phyloP scores from a whole-genome alignment of 2,797 vertebrate genomes.

The Borostomias antarcticus region DNA sequence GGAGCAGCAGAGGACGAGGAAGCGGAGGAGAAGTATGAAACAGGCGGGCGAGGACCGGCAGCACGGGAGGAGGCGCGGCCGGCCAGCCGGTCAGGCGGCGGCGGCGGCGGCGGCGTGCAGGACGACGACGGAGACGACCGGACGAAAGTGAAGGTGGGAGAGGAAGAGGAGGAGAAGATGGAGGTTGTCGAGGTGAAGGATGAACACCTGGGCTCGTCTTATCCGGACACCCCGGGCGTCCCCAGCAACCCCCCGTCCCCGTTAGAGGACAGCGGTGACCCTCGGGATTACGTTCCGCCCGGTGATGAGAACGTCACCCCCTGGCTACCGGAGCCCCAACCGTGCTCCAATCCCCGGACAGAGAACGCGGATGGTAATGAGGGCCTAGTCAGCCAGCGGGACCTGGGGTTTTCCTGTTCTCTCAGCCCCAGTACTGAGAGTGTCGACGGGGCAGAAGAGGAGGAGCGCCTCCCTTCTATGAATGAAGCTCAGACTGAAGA shows the following conservation, averaged over 20 bases:
- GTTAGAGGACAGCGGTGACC: constrained; percentile 75
- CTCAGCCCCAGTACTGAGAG: constrained; percentile 61
- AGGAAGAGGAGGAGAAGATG: constrained; percentile 61
- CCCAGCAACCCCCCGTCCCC: constrained; percentile 84
- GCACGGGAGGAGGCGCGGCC: constrained; percentile 89
- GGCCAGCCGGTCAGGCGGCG: constrained; percentile 91
- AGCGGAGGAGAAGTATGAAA: constrained; percentile 63
- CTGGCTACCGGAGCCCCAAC: constrained; percentile 84
- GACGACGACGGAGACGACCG: constrained; percentile 41
- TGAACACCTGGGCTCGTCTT: constrained; percentile 83
- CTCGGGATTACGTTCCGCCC: constrained; percentile 64
- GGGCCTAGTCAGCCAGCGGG: constrained; percentile 64
- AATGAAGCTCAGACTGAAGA: neutral
- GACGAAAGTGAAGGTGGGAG: constrained; percentile 65
- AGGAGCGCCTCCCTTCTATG: constrained; percentile 58
- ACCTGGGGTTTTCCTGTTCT: constrained; percentile 72
- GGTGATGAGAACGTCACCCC: constrained; percentile 79
- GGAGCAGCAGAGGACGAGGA: constrained; percentile 33
- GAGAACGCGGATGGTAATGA: constrained; percentile 54
- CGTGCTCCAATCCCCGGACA: constrained; percentile 78
- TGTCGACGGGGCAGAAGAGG: constrained; percentile 57
- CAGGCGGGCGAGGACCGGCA: constrained; percentile 53
- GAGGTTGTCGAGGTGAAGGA: constrained; percentile 85
- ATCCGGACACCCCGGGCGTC: constrained; percentile 78
- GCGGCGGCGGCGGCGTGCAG: constrained; percentile 44